Evolutionary conservation across 2,888 invertebrate species (phyloP), one percentile per base, ranked within the genome.

Genomic region (Acronicta leporina): DNA sequence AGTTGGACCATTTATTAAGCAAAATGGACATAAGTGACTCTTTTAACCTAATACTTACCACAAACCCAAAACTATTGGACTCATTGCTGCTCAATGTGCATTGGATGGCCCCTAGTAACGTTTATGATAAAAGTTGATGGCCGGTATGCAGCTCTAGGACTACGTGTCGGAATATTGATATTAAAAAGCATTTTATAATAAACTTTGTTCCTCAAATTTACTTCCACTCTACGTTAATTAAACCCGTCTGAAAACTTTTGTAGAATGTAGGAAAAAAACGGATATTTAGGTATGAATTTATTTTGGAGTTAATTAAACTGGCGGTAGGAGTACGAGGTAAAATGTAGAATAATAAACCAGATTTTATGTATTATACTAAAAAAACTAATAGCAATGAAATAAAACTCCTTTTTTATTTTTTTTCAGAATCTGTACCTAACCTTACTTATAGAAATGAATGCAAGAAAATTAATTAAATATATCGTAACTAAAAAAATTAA

Each of bases 211-310:
- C 41, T 55, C 44, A 56, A 59, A 70, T 58, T 63, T 51, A 63
- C 54, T 70, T 52, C 55, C 71, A 75, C 64, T 75, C 70, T 63
- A 52, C 43, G 55, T 73, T 73, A 53, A 68, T 73, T 68, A 73
- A 68, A 73, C 68, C 1, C 15, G 51, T 56, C 46, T 43, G 30
- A 27, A 68, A 74, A 68, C 35, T 68, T 65, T 45, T 54, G 10
- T 44, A 33, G n/a, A 68, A 68, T 68, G 16, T 35, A 55, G 40
- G 40, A 8, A 35, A 55, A 49, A 59, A 42, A 3, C 7, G 8
- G 35, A 38, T 20, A 27, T 30, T 58, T 27, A 33, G 30, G 45
- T 51, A 35, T 35, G 0, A 40, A 50, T 30, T n/a, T 33, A n/a
- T 63, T 15, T 46, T 33, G 6, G 5, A 40, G 16, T 20, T n/a